Evolutionary conservation across 1,140 invertebrate genomes (phyloP).

Genomic region (Formica selysi): DNA sequence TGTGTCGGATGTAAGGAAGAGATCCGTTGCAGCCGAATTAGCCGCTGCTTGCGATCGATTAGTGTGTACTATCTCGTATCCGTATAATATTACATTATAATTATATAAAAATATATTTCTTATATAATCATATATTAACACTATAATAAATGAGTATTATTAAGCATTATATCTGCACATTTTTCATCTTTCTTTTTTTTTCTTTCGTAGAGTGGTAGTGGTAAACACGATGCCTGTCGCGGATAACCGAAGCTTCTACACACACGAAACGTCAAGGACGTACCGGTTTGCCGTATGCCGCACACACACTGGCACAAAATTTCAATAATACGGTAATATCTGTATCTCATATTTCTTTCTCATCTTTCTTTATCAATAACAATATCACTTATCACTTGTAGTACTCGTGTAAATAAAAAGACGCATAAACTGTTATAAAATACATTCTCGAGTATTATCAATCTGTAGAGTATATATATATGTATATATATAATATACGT

Average conservation of each 20-base stretch:
- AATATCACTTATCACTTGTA: constrained; percentile 87
- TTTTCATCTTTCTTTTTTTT: constrained; percentile 42
- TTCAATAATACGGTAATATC: constrained; percentile 66
- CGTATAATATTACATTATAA: constrained; percentile 83
- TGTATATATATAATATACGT: constrained; percentile 72
- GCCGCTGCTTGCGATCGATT: constrained; percentile 65
- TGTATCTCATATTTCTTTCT: constrained; percentile 68
- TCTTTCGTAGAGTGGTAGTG: constrained; percentile 59
- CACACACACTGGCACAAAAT: constrained; percentile 58
- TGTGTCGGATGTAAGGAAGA: constrained; percentile 65
- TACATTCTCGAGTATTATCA: constrained; percentile 86
- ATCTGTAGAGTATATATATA: constrained; percentile 78
- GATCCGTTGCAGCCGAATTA: constrained; percentile 66
- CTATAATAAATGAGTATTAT: constrained; percentile 87
- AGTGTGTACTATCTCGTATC: constrained; percentile 65
- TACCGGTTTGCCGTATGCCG: constrained; percentile 64
- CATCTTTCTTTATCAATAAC: constrained; percentile 82
- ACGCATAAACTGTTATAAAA: constrained; percentile 87
- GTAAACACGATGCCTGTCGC: constrained; percentile 86
- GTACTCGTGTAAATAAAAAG: constrained; percentile 85
- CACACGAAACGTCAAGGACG: constrained; percentile 74
- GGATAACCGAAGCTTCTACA: constrained; percentile 85
- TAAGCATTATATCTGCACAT: constrained; percentile 82
- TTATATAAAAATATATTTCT: constrained; percentile 87
- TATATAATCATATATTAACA: constrained; percentile 83